Conservation (phyloP, 2,888 invertebrate species). For the Bugula neritina region DNA sequence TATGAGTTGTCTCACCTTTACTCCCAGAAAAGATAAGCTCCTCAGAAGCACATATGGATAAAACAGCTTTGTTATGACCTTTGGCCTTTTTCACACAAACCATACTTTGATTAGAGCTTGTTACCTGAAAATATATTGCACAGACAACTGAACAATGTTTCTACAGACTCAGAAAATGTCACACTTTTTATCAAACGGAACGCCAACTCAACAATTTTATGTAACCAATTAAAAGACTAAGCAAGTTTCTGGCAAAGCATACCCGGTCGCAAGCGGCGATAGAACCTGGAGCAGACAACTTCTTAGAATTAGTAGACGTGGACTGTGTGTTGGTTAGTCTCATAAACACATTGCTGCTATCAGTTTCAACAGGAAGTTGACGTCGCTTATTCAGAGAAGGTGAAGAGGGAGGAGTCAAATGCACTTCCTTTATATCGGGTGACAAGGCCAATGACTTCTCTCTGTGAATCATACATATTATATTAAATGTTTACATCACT, state of each 20-base stretch:
- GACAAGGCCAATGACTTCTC: not conserved
- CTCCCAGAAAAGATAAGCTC: conserved; percentile 75
- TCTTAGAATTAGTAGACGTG: not conserved
- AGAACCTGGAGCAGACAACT: not conserved
- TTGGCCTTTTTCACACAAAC: conserved; percentile 75
- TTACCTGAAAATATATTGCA: conserved; percentile 51
- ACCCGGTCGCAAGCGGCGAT: not conserved
- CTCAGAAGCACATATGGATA: conserved; percentile 71
- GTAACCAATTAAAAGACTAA: too few species aligned
- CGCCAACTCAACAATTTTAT: too few species aligned
- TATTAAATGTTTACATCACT: too few species aligned
- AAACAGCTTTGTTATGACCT: conserved; percentile 77
- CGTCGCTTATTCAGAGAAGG: not conserved
- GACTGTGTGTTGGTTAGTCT: not conserved
- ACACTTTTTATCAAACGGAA: too few species aligned
- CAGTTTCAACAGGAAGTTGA: not conserved
- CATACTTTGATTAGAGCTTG: conserved; percentile 54
- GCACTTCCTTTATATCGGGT: not conserved
- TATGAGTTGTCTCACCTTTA: conserved; percentile 67
- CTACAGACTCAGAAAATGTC: too few species aligned
- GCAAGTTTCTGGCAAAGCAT: too few species aligned
- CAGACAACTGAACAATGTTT: too few species aligned
- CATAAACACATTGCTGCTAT: conserved; percentile 21
- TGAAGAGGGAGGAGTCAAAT: not conserved
- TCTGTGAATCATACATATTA: too few species aligned